A percentile compares a stretch with the other conserved stretches of the same genome.
These are phyloP conservation scores for Dicyrtoma fusca DNA, from an alignment of 2,888 invertebrate genomes.

Conservation along the genomic window DNA sequence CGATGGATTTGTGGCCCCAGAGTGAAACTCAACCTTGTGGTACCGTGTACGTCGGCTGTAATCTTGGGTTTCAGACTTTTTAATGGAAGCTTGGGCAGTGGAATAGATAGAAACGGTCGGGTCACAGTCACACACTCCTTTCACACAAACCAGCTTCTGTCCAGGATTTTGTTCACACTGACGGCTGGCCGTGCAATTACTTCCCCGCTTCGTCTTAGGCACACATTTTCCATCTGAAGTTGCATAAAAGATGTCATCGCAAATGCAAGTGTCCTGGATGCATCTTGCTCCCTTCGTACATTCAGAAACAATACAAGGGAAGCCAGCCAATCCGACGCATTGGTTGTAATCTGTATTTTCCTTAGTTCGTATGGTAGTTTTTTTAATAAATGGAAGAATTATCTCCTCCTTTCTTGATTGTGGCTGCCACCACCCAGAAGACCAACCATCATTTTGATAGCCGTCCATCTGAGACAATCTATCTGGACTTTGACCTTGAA, in stretches of 20 bases:
- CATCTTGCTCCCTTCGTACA: neutral
- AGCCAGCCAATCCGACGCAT: neutral
- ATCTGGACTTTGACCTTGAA: too few species aligned
- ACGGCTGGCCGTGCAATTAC: neutral
- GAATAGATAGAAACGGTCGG: neutral
- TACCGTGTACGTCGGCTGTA: neutral
- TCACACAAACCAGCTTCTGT: neutral
- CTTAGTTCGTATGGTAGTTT: too few species aligned
- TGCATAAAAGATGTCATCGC: neutral
- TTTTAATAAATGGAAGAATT: too few species aligned
- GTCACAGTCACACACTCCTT: constrained; percentile 15
- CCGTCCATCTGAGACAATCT: too few species aligned
- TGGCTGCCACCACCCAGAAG: too few species aligned
- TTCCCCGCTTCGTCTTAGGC: neutral
- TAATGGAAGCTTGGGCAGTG: neutral
- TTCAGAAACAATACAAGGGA: neutral
- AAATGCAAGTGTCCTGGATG: neutral
- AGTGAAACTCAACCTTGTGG: too few species aligned
- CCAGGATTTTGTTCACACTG: neutral
- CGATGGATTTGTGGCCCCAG: too few species aligned
- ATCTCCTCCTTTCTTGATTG: too few species aligned
- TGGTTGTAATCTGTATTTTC: neutral
- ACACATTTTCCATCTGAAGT: constrained; percentile 2
- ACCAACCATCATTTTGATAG: too few species aligned
- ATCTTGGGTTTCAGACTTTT: neutral